Percentiles rank a stretch among this genome's conserved stretches.
phyloP scores from a whole-genome alignment of 92 coral and sea anemone species.

The Porites cylindrica region DNA sequence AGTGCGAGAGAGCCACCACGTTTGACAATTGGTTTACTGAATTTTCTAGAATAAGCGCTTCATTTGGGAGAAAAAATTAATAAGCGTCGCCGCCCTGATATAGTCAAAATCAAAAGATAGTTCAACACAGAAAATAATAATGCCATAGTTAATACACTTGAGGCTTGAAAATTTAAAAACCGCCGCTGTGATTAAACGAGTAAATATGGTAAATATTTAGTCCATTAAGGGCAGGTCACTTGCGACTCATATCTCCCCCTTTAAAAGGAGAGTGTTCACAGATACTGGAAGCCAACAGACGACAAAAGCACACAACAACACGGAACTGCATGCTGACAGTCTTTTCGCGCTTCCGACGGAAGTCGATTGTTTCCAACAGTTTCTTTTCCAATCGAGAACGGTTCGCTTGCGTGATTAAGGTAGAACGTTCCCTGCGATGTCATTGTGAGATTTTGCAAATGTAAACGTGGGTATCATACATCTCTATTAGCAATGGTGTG shows the following conservation, averaged over 20 bases:
- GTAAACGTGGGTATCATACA: neutral
- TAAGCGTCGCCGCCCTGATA: no score
- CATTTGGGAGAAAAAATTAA: no score
- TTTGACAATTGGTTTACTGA: neutral
- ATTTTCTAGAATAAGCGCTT: no score
- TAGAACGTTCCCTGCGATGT: neutral
- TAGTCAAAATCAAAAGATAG: no score
- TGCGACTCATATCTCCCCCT: slow-evolving; percentile 4
- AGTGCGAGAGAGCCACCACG: neutral
- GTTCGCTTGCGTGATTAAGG: neutral
- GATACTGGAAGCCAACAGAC: slow-evolving; percentile 23
- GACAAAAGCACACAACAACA: neutral
- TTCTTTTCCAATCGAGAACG: neutral
- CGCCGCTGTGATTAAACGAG: no score
- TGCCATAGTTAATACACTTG: no score
- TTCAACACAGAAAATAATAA: no score
- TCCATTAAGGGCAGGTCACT: slow-evolving; percentile 4
- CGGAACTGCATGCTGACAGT: neutral
- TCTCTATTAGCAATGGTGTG: neutral
- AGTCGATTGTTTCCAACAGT: neutral
- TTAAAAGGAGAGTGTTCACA: neutral
- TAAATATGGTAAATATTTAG: neutral
- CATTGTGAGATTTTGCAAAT: neutral
- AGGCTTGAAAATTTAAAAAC: no score
- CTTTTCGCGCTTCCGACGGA: neutral